Conservation (phyloP, 2,113 vertebrate genomes). For the Scolopax mira region DNA sequence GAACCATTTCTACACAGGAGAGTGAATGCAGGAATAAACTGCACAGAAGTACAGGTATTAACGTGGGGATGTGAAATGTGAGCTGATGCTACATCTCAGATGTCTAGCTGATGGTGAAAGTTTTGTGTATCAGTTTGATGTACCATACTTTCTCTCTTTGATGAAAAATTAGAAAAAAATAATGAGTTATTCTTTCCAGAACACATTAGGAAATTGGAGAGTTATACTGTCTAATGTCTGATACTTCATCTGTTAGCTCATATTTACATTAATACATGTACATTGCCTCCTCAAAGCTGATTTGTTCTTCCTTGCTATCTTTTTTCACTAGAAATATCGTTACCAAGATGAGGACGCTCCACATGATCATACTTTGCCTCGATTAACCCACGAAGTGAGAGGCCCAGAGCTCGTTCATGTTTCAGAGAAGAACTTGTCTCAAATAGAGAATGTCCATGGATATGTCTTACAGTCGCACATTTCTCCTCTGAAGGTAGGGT, state of each 20-base stretch:
- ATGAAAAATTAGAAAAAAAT: background rate
- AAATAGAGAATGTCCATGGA: slow-evolving; percentile 96
- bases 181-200: background rate
- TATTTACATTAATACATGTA: background rate
- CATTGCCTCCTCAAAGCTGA: background rate
- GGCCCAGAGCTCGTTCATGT: slow-evolving; percentile 94
- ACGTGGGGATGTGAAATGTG: background rate
- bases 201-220: accelerated
- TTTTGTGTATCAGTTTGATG: background rate
- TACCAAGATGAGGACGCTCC: slow-evolving; percentile 93
- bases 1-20: background rate
- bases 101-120: background rate
- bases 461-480: slow-evolving; percentile 95
- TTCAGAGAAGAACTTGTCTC: slow-evolving; percentile 95
- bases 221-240: background rate
- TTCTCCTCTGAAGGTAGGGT: slow-evolving; percentile 91
- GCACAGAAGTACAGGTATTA: background rate
- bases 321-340: slow-evolving; percentile 82
- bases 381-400: slow-evolving; percentile 87
- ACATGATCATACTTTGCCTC: slow-evolving; percentile 89
- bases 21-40: background rate
- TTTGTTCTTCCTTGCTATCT: background rate
- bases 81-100: background rate
- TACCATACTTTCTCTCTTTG: background rate
- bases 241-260: background rate